Evolutionary conservation across 2,888 invertebrate species (phyloP).

Genomic region (Aspidiotus destructor): DNA sequence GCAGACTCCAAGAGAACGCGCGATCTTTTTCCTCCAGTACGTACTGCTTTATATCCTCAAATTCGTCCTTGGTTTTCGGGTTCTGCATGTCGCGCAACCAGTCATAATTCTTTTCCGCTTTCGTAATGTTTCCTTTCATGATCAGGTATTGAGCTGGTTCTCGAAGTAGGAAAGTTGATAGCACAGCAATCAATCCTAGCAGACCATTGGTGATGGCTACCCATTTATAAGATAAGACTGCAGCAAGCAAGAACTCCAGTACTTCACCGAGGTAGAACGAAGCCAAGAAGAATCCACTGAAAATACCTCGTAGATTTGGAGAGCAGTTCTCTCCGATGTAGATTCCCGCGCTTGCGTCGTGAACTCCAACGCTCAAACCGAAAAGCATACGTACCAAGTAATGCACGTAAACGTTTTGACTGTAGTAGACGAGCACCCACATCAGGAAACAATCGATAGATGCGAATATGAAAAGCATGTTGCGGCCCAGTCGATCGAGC

Average conservation of each 20-base stretch:
- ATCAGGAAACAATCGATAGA: no score
- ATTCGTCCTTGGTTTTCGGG: background rate
- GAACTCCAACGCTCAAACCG: background rate
- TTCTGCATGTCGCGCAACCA: background rate
- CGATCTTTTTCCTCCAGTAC: background rate
- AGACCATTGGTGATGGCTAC: background rate
- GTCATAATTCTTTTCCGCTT: background rate
- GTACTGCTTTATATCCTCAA: background rate
- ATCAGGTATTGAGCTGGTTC: conserved; percentile 9
- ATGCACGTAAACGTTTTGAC: background rate
- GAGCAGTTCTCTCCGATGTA: background rate
- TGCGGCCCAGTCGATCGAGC: no score
- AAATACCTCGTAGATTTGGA: background rate
- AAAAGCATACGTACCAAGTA: background rate
- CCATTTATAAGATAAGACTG: background rate
- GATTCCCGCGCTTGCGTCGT: background rate
- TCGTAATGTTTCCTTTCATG: background rate
- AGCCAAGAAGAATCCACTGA: background rate
- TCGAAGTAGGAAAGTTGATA: background rate
- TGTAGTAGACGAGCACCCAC: no score
- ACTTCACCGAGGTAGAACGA: background rate
- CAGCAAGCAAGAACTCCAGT: background rate
- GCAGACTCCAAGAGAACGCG: background rate
- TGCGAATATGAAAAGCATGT: no score
- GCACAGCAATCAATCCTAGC: background rate